phyloP scores from a whole-genome alignment of 2,797 vertebrate genomes.

The Acanthiza pusilla region DNA sequence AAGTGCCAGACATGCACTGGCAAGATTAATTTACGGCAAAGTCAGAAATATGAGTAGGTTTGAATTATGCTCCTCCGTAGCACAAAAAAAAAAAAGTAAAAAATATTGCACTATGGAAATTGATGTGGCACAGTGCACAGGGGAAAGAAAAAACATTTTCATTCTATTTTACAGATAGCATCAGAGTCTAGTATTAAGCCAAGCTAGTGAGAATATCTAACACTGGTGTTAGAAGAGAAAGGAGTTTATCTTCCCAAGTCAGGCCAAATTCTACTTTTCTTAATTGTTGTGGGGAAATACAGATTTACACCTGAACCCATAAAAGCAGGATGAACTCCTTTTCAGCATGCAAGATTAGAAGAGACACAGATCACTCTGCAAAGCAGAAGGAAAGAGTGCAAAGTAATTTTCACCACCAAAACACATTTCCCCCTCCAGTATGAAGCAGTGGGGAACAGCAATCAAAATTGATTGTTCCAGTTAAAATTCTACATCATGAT shows the following conservation, averaged over 20 bases:
- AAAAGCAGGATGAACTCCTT: neutral
- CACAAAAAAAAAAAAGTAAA: neutral
- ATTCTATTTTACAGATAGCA: neutral
- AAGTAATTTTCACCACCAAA: neutral
- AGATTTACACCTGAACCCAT: neutral
- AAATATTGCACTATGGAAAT: neutral
- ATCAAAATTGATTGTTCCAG: conserved; percentile 34
- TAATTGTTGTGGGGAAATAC: neutral
- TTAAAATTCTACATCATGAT: neutral
- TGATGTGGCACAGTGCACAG: neutral
- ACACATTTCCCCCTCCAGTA: neutral
- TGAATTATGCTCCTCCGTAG: neutral
- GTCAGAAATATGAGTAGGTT: conserved; percentile 28
- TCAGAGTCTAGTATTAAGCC: neutral
- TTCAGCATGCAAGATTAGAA: neutral
- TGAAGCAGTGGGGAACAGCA: conserved; percentile 24
- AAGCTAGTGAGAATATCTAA: neutral
- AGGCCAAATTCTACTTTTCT: neutral
- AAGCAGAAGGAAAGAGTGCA: neutral
- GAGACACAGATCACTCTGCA: neutral
- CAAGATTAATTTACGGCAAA: conserved; percentile 40
- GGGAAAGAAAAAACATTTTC: neutral
- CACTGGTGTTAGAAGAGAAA: neutral
- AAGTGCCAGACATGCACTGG: conserved; percentile 1
- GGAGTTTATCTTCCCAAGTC: neutral